phyloP scores from a whole-genome alignment of 2,888 invertebrate species.

The Rhagonycha fulva region DNA sequence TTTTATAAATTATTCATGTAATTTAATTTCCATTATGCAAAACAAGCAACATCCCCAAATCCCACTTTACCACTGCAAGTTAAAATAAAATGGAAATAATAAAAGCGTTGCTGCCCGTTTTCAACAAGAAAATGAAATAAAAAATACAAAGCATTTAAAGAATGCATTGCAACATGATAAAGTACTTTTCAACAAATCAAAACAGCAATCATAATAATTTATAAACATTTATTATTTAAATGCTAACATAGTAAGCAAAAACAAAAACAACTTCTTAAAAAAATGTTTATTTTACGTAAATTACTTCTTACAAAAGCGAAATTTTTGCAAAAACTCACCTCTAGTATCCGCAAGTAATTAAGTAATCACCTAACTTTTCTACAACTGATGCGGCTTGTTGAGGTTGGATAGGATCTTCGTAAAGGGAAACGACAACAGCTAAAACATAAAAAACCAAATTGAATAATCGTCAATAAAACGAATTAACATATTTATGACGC shows the following conservation, averaged over 20 bases:
- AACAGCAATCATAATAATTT: not conserved
- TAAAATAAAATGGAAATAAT: not conserved
- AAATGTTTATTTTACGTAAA: not conserved
- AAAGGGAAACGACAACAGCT: constrained; percentile 93
- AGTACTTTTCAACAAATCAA: not conserved
- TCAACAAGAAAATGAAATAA: not conserved
- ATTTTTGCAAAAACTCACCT: constrained; percentile 55
- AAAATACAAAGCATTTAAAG: not conserved
- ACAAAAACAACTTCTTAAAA: not conserved
- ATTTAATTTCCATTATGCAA: not conserved
- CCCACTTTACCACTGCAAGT: not conserved
- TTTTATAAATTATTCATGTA: not conserved
- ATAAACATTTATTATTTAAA: not conserved
- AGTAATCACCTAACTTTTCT: constrained; percentile 96
- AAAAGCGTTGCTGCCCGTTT: not conserved
- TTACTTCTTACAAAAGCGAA: not conserved
- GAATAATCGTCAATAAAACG: not conserved
- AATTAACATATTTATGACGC: not conserved
- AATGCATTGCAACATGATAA: not conserved
- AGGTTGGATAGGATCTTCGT: constrained; percentile 95
- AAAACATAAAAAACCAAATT: constrained; percentile 56
- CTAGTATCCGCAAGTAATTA: constrained; percentile 96
- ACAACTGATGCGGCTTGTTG: constrained; percentile 96
- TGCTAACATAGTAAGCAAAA: not conserved
- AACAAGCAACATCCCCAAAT: not conserved